Percentiles rank a stretch among this genome's conserved stretches.
These are phyloP conservation scores for Syngnathoides biaculeatus DNA, from an alignment of 2,113 vertebrate genomes.

Conservation along the genomic window DNA sequence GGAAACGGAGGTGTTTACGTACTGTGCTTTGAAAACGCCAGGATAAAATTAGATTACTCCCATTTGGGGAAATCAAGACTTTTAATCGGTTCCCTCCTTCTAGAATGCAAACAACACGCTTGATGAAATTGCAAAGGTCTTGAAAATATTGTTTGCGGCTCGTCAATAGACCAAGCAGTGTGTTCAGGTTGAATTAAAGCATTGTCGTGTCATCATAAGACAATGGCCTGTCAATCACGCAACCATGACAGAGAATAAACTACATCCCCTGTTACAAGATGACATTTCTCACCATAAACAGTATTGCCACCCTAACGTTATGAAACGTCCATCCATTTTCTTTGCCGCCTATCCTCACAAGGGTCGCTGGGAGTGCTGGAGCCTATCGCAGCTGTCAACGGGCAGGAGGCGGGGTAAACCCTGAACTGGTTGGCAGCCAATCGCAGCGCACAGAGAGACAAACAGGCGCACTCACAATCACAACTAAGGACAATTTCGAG, in stretches of 20 bases:
- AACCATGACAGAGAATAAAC: conserved; percentile 1
- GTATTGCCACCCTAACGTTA: background rate
- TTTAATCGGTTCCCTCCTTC: conserved; percentile 37
- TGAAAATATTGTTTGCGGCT: conserved; percentile 25
- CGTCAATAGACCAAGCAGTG: background rate
- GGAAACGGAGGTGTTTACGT: conserved; percentile 54
- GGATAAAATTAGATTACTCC: conserved; percentile 52
- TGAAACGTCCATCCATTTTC: no score
- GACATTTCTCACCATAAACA: background rate
- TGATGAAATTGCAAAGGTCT: conserved; percentile 38
- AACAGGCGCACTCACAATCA: no score
- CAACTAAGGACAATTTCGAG: no score
- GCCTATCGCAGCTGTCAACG: no score
- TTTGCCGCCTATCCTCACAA: no score
- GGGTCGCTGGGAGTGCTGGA: no score
- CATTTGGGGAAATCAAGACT: conserved; percentile 29
- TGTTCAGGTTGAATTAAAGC: background rate
- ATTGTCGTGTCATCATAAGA: background rate
- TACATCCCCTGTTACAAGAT: background rate
- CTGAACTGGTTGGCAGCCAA: no score
- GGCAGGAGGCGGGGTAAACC: no score
- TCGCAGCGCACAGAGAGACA: no score
- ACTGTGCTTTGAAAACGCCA: conserved; percentile 39
- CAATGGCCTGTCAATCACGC: conserved; percentile 12
- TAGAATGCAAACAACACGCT: conserved; percentile 34